Evolutionary conservation across 2,797 vertebrate genomes (phyloP), one percentile per base, ranked within the genome.

Genomic region (Acanthurus leucopareius): DNA sequence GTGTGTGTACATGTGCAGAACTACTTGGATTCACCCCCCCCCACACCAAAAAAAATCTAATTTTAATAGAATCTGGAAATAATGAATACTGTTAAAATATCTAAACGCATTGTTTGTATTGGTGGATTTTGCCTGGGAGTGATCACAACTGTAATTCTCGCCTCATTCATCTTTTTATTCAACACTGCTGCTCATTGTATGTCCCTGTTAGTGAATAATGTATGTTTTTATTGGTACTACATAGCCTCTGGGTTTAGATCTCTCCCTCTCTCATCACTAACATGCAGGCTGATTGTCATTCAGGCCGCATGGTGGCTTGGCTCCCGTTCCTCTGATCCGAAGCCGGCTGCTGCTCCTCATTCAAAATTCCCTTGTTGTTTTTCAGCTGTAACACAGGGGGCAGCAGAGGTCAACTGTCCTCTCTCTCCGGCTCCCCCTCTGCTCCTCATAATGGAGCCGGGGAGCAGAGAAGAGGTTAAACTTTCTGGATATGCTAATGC

Each of bases 351-450:
- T 82, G 72, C 82, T 86, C 77, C 87, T 87, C 90, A 69, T 84
- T 56, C 65, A 79, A 84, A 84, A 85, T 67, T 59, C 84, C 83
- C 90, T 79, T 92, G 93, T 92, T 90, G 91, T 93, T 91, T 90
- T 78, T 48, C 88, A 53, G 83, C 85, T 85, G 83, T 70, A 91
- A 91, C 90, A 92, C 89, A 93, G 92, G 92, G 93, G 93, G 92
- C 92, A 92, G 92, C 92, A 93, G 90, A 93, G 92, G 92, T 93
- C 93, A 92, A 87, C 82, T 65, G 86, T 88, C 88, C 86, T 86
- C 79, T 67, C 67, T 51, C 69, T 69, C 65, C 52, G 65, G 60
- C 73, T 16, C 48, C 62, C 69, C 62, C 77, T 85, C 73, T 75
- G 70, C 79, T 69, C 65, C 86, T 77, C 76, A 7, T 51, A 61